Conservation (phyloP, 2,888 invertebrate genomes). For the Liopterus haemorrhoidalis region DNA sequence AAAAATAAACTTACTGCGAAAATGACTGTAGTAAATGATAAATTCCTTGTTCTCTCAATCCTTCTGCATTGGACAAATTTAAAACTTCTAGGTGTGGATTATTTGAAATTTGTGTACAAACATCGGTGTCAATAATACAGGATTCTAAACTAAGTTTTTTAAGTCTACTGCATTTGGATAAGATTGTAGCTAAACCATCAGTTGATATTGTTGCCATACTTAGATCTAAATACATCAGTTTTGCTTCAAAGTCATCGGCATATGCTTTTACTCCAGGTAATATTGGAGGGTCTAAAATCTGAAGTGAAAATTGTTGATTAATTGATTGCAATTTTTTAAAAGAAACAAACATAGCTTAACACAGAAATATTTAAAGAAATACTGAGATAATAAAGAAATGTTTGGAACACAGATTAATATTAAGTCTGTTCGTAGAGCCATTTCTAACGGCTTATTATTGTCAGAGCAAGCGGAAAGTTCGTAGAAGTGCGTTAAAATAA, state of each 20-base stretch:
- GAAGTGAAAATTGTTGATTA: slow-evolving; percentile 21
- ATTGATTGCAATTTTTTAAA: neutral
- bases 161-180: slow-evolving; percentile 63
- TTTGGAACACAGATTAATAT: no score
- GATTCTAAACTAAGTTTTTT: slow-evolving; percentile 83
- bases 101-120: slow-evolving; percentile 62
- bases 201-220: slow-evolving; percentile 68
- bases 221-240: slow-evolving; percentile 79
- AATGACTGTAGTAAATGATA: slow-evolving; percentile 57
- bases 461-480: no score
- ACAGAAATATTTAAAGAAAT: neutral
- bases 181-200: slow-evolving; percentile 51
- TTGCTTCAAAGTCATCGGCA: slow-evolving; percentile 46
- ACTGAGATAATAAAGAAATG: no score
- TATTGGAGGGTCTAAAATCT: slow-evolving; percentile 52
- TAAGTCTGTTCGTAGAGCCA: no score
- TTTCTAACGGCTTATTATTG: no score
- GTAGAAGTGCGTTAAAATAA: no score
- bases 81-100: slow-evolving; percentile 67
- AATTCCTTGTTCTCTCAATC: slow-evolving; percentile 61
- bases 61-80: slow-evolving; percentile 77
- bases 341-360: neutral
- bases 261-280: slow-evolving; percentile 42
- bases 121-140: slow-evolving; percentile 56
- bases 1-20: slow-evolving; percentile 46